phyloP scores from a whole-genome alignment of 2,888 invertebrate genomes.

The Pseudococcus longispinus region DNA sequence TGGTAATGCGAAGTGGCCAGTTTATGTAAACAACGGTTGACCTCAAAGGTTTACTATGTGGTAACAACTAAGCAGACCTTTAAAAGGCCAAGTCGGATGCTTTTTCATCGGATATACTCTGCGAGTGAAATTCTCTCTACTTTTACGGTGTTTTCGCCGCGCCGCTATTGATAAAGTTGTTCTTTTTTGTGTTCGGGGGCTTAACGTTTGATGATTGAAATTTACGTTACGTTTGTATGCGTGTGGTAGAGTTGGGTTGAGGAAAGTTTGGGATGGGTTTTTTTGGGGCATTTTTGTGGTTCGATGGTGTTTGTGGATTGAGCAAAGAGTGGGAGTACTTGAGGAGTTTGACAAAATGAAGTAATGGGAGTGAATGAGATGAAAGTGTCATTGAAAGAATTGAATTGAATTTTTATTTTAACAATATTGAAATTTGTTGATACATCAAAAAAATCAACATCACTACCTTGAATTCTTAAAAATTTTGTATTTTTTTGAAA shows the following conservation, averaged over 20 bases:
- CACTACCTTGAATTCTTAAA: too few relatives aligned
- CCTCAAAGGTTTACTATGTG: constrained; percentile 55
- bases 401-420: too few relatives aligned
- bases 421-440: too few relatives aligned
- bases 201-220: constrained; percentile 11
- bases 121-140: neutral
- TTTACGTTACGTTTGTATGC: neutral
- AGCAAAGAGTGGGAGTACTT: too few relatives aligned
- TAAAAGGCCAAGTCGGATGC: constrained; percentile 48
- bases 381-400: too few relatives aligned
- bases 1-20: constrained; percentile 55
- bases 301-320: neutral
- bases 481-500: too few relatives aligned
- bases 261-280: neutral
- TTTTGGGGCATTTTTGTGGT: neutral
- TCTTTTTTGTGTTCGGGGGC: neutral
- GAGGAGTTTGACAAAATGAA: too few relatives aligned
- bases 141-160: constrained; percentile 2
- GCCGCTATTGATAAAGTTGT: neutral
- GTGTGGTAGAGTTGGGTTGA: neutral
- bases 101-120: neutral
- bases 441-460: too few relatives aligned
- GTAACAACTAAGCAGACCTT: constrained; percentile 43
- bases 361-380: too few relatives aligned
- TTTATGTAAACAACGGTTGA: constrained; percentile 55